Percentiles rank a stretch among this genome's conserved stretches.
These are phyloP conservation scores for Pseudomugil gertrudae DNA, from an alignment of 2,797 vertebrate species.

Conservation along the genomic window DNA sequence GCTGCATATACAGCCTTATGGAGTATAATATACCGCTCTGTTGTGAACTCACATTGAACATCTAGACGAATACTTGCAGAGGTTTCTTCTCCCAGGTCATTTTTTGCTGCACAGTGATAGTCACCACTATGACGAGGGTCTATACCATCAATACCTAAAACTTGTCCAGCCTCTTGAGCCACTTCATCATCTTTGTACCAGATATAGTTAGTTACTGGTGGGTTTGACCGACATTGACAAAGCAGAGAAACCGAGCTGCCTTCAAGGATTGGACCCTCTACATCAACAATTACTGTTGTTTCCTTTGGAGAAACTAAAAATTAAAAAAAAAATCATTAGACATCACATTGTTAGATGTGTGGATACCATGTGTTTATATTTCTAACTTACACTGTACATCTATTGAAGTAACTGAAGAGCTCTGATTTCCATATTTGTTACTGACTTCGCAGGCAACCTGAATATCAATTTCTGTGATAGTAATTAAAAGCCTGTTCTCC, in stretches of 20 bases:
- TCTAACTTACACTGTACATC: conserved; percentile 63
- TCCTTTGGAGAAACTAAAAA: conserved; percentile 70
- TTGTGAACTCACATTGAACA: conserved; percentile 67
- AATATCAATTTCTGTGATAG: conserved; percentile 41
- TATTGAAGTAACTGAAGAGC: conserved; percentile 60
- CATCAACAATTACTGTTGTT: conserved; percentile 38
- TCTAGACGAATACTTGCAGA: conserved; percentile 61
- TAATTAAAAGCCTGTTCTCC: background rate
- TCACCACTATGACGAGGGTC: conserved; percentile 30
- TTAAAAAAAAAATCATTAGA: conserved; percentile 18
- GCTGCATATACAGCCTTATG: conserved; percentile 53
- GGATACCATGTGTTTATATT: background rate
- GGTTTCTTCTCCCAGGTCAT: conserved; percentile 49
- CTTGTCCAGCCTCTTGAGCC: conserved; percentile 12
- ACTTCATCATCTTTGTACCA: conserved; percentile 62
- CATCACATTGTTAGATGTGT: background rate
- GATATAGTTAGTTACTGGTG: conserved; percentile 60
- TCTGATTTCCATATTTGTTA: conserved; percentile 66
- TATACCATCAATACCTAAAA: conserved; percentile 6
- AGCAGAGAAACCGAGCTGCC: conserved; percentile 59
- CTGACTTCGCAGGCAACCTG: conserved; percentile 59
- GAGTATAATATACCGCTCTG: conserved; percentile 28
- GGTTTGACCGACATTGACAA: conserved; percentile 66
- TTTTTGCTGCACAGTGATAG: conserved; percentile 66
- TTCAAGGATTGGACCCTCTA: conserved; percentile 51